Evolutionary conservation across 2,888 invertebrate species (phyloP).

Genomic region (Isoperla grammatica): DNA sequence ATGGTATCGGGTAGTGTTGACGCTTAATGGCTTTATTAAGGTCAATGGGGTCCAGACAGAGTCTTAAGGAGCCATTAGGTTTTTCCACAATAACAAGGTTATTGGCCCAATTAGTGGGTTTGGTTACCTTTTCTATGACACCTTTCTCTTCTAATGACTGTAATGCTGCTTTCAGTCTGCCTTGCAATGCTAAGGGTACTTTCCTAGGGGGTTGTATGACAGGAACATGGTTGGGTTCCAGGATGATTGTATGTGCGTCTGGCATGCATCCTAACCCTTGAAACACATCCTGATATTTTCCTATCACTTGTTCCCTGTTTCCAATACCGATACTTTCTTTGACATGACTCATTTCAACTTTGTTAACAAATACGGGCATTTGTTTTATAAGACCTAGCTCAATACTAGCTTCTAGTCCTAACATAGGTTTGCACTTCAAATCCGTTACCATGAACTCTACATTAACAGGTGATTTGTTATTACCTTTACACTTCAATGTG

Average conservation of each 20-base stretch:
- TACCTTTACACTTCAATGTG: too few relatives aligned
- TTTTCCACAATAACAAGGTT: constrained; percentile 36
- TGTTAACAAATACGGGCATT: too few relatives aligned
- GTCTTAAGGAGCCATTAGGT: constrained; percentile 32
- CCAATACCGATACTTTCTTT: background rate
- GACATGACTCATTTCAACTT: too few relatives aligned
- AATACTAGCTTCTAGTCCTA: constrained; percentile 2
- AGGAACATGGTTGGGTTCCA: too few relatives aligned
- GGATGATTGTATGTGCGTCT: too few relatives aligned
- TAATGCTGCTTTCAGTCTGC: too few relatives aligned
- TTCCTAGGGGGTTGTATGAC: too few relatives aligned
- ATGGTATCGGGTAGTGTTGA: constrained; percentile 32
- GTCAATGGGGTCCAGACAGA: constrained; percentile 36
- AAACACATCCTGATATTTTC: too few relatives aligned
- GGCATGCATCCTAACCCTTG: too few relatives aligned
- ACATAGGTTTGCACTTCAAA: background rate
- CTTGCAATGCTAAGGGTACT: too few relatives aligned
- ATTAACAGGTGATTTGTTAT: too few relatives aligned
- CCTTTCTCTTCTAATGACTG: too few relatives aligned
- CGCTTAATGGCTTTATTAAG: constrained; percentile 32
- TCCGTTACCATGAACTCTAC: background rate
- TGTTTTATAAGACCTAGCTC: background rate
- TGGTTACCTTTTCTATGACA: background rate
- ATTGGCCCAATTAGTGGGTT: constrained; percentile 29
- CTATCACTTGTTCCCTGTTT: background rate